These are phyloP conservation scores for Carollia perspicillata DNA, from an alignment of 2,113 vertebrate species.

Conservation along the genomic window DNA sequence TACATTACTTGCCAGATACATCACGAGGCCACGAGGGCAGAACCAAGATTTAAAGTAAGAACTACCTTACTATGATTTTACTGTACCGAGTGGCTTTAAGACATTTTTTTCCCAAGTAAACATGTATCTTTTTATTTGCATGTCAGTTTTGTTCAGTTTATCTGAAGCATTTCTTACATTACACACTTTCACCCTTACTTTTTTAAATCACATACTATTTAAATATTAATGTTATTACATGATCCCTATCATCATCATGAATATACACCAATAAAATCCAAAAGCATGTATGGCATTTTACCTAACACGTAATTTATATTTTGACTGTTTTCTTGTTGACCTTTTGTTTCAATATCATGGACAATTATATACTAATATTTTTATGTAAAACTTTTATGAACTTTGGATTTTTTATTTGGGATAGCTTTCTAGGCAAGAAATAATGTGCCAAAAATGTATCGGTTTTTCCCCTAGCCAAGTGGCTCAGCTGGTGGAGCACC, in stretches of 20 bases:
- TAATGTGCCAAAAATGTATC: neutral
- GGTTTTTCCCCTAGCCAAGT: neutral
- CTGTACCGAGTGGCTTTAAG: neutral
- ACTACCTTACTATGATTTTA: neutral
- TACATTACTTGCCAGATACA: neutral
- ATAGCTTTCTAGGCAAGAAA: neutral
- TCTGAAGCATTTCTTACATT: neutral
- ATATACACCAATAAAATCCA: neutral
- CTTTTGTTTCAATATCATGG: neutral
- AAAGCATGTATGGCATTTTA: neutral
- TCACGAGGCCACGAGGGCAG: neutral
- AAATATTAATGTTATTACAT: neutral
- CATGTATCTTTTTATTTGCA: neutral
- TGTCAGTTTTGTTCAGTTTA: neutral
- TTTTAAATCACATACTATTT: neutral
- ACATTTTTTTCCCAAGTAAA: neutral
- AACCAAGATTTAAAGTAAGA: neutral
- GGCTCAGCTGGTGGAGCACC: too few species aligned
- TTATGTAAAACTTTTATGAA: neutral
- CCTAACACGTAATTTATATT: neutral
- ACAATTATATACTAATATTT: neutral
- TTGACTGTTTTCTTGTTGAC: neutral
- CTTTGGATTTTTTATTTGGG: neutral
- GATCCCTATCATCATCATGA: neutral
- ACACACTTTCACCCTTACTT: neutral